Percentiles rank a stretch among this genome's conserved stretches.
Conservation (phyloP, 1,140 invertebrate genomes). For the Diorhabda carinulata region DNA sequence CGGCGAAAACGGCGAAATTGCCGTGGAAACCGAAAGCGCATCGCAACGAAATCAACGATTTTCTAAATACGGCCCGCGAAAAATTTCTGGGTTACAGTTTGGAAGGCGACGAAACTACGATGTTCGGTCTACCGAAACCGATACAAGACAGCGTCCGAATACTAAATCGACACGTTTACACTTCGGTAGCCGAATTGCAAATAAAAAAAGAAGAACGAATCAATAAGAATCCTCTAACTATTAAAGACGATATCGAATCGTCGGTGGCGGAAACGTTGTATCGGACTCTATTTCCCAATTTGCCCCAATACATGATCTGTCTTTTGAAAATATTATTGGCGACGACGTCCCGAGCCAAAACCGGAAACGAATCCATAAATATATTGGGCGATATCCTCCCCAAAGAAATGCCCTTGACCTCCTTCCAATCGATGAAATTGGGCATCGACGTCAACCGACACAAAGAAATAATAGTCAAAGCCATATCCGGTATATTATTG, state of each 20-base stretch:
- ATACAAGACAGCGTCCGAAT: constrained; percentile 93
- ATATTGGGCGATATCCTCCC: constrained; percentile 96
- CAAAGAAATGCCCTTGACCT: constrained; percentile 95
- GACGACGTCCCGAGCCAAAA: constrained; percentile 96
- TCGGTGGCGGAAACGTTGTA: constrained; percentile 83
- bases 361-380: constrained; percentile 98
- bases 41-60: constrained; percentile 86
- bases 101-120: constrained; percentile 76
- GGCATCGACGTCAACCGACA: constrained; percentile 97
- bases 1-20: constrained; percentile 55
- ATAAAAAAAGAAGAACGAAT: constrained; percentile 80
- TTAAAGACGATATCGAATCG: constrained; percentile 67
- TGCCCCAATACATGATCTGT: constrained; percentile 96
- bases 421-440: constrained; percentile 94
- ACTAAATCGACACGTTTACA: constrained; percentile 82
- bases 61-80: constrained; percentile 83
- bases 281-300: constrained; percentile 85
- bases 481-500: constrained; percentile 90
- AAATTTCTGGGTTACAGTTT: constrained; percentile 92
- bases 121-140: constrained; percentile 89
- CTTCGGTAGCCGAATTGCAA: constrained; percentile 77
- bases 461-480: constrained; percentile 98
- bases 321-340: constrained; percentile 95
- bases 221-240: constrained; percentile 62
- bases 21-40: constrained; percentile 96